A percentile compares a stretch with the other conserved stretches of the same genome.
These are phyloP conservation scores for Sitobion miscanthi DNA, from an alignment of 1,140 invertebrate genomes.

Conservation along the genomic window DNA sequence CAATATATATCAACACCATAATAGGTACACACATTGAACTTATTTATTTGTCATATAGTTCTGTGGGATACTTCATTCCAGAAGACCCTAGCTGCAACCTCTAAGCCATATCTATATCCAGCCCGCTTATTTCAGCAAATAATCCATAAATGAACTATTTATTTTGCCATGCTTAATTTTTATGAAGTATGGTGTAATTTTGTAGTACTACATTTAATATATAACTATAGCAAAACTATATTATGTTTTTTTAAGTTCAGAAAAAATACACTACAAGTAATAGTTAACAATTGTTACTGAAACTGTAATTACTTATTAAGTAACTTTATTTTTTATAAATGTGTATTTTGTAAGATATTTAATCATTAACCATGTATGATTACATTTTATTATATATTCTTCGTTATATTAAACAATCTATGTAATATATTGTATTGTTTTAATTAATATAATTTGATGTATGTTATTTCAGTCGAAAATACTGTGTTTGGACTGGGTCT, in stretches of 20 bases:
- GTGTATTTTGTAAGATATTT: not conserved
- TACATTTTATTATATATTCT: not conserved
- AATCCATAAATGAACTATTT: too few relatives aligned
- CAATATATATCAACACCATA: too few relatives aligned
- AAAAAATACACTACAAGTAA: not conserved
- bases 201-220: too few relatives aligned
- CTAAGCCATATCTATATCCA: too few relatives aligned
- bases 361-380: not conserved
- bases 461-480: slow-evolving; percentile 38
- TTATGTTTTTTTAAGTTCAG: not conserved
- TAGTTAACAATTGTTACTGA: not conserved
- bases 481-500: slow-evolving; percentile 34
- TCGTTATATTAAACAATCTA: not conserved
- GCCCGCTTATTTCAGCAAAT: too few relatives aligned
- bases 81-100: too few relatives aligned
- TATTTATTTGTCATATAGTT: too few relatives aligned
- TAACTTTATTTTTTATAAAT: not conserved
- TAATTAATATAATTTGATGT: not conserved
- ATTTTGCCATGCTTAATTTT: too few relatives aligned
- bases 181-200: too few relatives aligned
- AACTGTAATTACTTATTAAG: not conserved
- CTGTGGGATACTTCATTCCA: too few relatives aligned
- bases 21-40: too few relatives aligned
- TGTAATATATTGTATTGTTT: not conserved
- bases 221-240: too few relatives aligned